These are phyloP conservation scores for Condylura cristata DNA, from an alignment of 2,113 vertebrate species.

Conservation along the genomic window DNA sequence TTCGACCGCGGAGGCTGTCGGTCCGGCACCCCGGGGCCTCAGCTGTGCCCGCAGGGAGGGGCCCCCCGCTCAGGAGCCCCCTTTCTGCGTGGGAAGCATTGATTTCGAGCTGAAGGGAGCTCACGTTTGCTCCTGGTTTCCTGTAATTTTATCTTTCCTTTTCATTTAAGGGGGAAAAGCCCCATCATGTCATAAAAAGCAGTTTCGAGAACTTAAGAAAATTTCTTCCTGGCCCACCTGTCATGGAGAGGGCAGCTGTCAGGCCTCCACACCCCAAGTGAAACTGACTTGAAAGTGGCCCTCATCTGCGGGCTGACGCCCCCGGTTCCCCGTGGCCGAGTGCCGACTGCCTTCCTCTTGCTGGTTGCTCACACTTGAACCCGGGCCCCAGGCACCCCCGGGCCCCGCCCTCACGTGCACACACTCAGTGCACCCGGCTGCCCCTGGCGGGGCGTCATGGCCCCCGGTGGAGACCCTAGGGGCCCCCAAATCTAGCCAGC, in stretches of 20 bases:
- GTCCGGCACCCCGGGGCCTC: background rate
- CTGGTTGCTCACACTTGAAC: background rate
- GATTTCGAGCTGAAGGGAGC: background rate
- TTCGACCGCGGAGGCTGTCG: rapidly evolving
- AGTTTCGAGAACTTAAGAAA: background rate
- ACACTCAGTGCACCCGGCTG: background rate
- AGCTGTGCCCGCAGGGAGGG: background rate
- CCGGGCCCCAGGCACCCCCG: rapidly evolving
- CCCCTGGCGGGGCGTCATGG: too few relatives aligned
- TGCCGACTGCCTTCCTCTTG: background rate
- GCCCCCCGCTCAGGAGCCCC: background rate
- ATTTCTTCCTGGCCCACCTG: background rate
- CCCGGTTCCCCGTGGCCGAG: background rate
- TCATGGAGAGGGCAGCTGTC: background rate
- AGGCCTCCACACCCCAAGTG: background rate
- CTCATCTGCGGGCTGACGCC: background rate
- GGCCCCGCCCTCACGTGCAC: rapidly evolving
- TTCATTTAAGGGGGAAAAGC: background rate
- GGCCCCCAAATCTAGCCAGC: background rate
- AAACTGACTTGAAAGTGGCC: background rate
- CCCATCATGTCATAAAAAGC: background rate
- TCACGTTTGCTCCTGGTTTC: background rate
- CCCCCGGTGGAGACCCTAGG: background rate
- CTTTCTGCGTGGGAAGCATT: background rate
- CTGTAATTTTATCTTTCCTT: background rate